Evolutionary conservation across 1,140 invertebrate genomes (phyloP).

Genomic region (Ceratitis capitata): DNA sequence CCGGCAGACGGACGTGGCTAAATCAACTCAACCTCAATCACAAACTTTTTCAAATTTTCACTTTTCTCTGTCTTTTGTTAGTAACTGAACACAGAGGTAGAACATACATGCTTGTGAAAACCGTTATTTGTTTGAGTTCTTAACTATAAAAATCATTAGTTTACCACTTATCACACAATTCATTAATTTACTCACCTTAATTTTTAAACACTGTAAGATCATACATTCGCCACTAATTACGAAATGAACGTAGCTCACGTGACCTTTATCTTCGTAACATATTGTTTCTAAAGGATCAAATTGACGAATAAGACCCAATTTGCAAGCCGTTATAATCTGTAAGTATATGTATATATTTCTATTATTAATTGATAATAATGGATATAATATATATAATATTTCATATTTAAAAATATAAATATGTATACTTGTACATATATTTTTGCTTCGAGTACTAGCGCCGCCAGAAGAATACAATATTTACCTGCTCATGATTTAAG

Average conservation of each 20-base stretch:
- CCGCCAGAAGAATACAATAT: no score
- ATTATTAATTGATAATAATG: no score
- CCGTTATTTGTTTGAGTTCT: no score
- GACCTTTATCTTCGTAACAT: constrained; percentile 52
- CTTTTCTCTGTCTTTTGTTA: no score
- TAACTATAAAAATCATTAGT: no score
- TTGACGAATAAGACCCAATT: constrained; percentile 49
- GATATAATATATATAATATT: not conserved
- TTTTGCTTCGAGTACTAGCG: no score
- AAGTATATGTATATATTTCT: not conserved
- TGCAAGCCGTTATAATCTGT: constrained; percentile 55
- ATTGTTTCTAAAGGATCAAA: constrained; percentile 57
- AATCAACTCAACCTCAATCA: no score
- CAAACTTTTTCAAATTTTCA: no score
- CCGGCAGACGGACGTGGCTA: no score
- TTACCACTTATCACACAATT: not conserved
- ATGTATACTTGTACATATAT: no score
- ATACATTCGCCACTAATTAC: constrained; percentile 60
- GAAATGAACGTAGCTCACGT: constrained; percentile 56
- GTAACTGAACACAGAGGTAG: no score
- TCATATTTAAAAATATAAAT: not conserved
- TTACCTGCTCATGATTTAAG: constrained; percentile 52
- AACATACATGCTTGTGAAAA: no score
- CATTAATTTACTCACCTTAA: constrained; percentile 46
- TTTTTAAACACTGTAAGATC: constrained; percentile 57